These are phyloP conservation scores for Orthonychiurus folsomi DNA, from an alignment of 2,888 invertebrate species.

Conservation along the genomic window DNA sequence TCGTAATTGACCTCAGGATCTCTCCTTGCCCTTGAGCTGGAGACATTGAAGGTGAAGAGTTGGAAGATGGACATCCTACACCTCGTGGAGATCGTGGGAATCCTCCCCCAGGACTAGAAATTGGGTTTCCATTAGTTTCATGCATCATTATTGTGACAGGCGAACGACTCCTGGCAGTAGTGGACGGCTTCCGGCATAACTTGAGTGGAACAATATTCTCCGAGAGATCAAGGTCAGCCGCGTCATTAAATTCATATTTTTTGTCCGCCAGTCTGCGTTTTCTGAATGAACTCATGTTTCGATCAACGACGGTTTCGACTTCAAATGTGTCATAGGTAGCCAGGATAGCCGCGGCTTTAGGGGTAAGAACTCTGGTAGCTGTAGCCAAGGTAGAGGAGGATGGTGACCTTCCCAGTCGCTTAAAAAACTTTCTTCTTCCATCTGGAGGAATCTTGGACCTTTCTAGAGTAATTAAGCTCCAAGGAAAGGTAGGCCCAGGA, in stretches of 20 bases:
- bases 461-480: not conserved
- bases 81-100: slow-evolving; percentile 34
- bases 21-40: slow-evolving; percentile 30
- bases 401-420: not conserved
- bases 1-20: slow-evolving; percentile 29
- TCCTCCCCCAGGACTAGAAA: too few species aligned
- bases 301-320: slow-evolving; percentile 21
- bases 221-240: not conserved
- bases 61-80: too few species aligned
- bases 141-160: too few species aligned
- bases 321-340: slow-evolving; percentile 20
- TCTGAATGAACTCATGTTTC: slow-evolving; percentile 44
- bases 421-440: slow-evolving; percentile 15
- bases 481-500: not conserved
- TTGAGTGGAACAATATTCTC: slow-evolving; percentile 53
- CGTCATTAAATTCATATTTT: slow-evolving; percentile 81
- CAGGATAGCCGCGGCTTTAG: not conserved
- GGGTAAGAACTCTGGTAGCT: not conserved
- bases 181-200: slow-evolving; percentile 24
- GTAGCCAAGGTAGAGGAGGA: not conserved
- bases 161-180: not conserved
- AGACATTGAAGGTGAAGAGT: slow-evolving; percentile 32
- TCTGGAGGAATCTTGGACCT: not conserved
- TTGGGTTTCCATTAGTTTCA: slow-evolving; percentile 15
- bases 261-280: slow-evolving; percentile 79